These are phyloP conservation scores for Diplodus sargus DNA, from an alignment of 2,797 vertebrate species.

Conservation along the genomic window DNA sequence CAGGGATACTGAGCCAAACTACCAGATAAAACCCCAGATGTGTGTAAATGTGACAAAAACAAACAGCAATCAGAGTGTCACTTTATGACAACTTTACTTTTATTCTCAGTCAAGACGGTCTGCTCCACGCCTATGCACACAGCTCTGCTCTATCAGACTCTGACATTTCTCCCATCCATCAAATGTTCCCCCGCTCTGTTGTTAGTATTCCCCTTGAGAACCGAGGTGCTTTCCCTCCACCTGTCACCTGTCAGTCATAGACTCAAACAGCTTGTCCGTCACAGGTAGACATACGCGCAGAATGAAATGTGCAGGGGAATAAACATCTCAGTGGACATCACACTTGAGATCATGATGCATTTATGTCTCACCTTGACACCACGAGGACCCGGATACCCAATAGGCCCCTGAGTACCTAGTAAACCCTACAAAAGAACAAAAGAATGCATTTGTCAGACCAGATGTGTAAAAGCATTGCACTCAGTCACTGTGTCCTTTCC, in stretches of 20 bases:
- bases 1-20: conserved; percentile 17
- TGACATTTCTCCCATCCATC: conserved; percentile 66
- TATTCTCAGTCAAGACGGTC: conserved; percentile 36
- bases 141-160: conserved; percentile 38
- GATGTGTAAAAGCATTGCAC: conserved; percentile 22
- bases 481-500: conserved; percentile 11
- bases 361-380: conserved; percentile 91
- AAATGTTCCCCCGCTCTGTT: conserved; percentile 54
- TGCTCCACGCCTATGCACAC: conserved; percentile 30
- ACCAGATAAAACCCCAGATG: conserved; percentile 15
- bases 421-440: conserved; percentile 82
- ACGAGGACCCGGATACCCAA: conserved; percentile 92
- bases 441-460: conserved; percentile 17
- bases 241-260: conserved; percentile 74
- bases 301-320: conserved; percentile 38
- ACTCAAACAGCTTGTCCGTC: conserved; percentile 69
- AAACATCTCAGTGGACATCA: conserved; percentile 42
- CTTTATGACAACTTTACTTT: conserved; percentile 21
- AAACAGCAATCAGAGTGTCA: conserved; percentile 22
- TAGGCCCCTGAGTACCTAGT: conserved; percentile 86
- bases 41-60: conserved; percentile 24
- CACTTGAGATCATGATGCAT: conserved; percentile 34
- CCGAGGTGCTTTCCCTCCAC: conserved; percentile 50
- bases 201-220: conserved; percentile 66
- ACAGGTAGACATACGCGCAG: conserved; percentile 37